Evolutionary conservation across 2,888 invertebrate genomes (phyloP), one percentile per base, ranked within the genome.

Genomic region (Amiota communis): DNA sequence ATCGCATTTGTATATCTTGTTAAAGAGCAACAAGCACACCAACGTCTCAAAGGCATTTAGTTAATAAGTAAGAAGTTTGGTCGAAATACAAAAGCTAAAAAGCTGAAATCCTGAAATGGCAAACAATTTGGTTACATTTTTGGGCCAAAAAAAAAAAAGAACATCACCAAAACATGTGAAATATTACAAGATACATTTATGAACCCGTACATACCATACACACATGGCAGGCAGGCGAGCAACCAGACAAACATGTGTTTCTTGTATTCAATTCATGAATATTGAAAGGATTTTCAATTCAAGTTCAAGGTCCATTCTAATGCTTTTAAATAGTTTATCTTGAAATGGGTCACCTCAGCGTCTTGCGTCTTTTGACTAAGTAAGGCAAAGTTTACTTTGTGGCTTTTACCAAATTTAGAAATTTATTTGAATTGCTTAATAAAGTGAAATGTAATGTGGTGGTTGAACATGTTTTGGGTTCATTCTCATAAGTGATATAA

Each of bases 61-160:
- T 71, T 71, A 71, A 71, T 71, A 71, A 71, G 63, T 71, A 71
- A 71, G 63, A 63, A 71, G 64, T 71, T 64, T 64, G 46, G 46
- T 61, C 13, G 53, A 23, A 23, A 53, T 20, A 71, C 56, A 64
- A 64, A 64, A 17, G 64, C 36, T n/a, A 46, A 71, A 64, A 59
- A 49, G 51, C 69, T 71, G 48, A 51, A 71, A 56, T 56, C 17
- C 20, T 0, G 47, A 48, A 70, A 48, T 23, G 67, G 13, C 63
- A 15, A 13, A 17, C 20, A 68, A 23, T 68, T 68, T 49, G 65
- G 67, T 68, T 68, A 68, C 53, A 68, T 68, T 68, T 23, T 13
- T 20, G 67, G 36, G 36, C 0, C 36, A 36, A 36, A 36, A 36
- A 36, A 36, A 36, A 59, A 59, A 20, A 53, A 15, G 15, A 17